Evolutionary conservation across 2,888 invertebrate species (phyloP), one percentile per base, ranked within the genome.

Genomic region (Drosophila mercatorum): DNA sequence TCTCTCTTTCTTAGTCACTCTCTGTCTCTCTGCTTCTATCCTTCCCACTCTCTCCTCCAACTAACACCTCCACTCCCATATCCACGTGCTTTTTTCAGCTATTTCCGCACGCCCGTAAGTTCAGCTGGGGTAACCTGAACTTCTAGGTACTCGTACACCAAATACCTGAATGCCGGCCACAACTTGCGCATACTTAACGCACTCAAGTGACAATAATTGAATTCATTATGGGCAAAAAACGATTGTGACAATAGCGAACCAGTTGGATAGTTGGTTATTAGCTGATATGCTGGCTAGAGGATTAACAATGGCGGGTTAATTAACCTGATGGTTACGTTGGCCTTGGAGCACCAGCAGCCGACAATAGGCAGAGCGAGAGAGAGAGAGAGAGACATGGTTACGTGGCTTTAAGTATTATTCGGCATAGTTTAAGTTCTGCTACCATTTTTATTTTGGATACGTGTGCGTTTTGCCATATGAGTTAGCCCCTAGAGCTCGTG

Each of bases 271-370:
- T 68, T 62, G 69, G 62, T 75, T 78, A 83, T 78, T 81, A 81
- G 74, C 77, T 76, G 79, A 69, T 81, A 76, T 79, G 77, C 53
- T 68, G 75, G 71, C 80, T 65, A 60, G 79, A 88, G 86, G 86
- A 86, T 88, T 86, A 86, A 88, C 86, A 86, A 86, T 85, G 78
- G 81, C 83, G 72, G 86, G 91, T 84, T 89, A 90, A 89, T 90
- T 91, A 90, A 91, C 90, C 90, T 77, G 89, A 78, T 81, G 83
- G 82, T 81, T 80, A 75, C 68, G 78, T 80, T 91, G 88, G 84
- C 90, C 90, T 90, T 90, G 90, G 89, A 74, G 79, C 57, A 51
- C 49, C 38, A 34, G 55, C 38, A 62, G 28, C 36, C 36, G 26
- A 40, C 26, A 63, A 66, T 51, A 38, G 40, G n/a, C 7, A 62